These are phyloP conservation scores for Macropis europaea DNA, from an alignment of 2,888 invertebrate genomes.

Conservation along the genomic window DNA sequence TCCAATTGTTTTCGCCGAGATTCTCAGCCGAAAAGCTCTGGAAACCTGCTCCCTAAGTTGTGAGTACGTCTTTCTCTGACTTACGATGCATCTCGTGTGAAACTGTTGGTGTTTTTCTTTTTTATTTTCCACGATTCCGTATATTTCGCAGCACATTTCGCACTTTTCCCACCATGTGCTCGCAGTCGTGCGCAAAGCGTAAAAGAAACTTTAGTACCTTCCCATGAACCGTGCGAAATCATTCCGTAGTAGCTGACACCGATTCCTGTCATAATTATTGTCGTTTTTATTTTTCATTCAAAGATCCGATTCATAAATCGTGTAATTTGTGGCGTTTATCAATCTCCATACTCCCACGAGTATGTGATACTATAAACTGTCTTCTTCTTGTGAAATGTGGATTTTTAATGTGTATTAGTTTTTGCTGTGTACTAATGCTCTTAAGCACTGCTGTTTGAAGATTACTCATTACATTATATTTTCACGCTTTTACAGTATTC, in stretches of 20 bases:
- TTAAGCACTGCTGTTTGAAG: not conserved
- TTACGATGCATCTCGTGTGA: constrained; percentile 19
- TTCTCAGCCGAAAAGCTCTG: constrained; percentile 16
- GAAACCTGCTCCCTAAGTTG: constrained; percentile 23
- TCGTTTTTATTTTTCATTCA: constrained; percentile 7
- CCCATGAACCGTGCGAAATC: not conserved
- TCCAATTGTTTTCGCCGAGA: constrained; percentile 9
- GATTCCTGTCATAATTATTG: constrained; percentile 12
- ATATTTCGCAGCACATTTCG: constrained; percentile 25
- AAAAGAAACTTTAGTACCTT: constrained; percentile 1
- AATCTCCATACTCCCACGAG: not conserved
- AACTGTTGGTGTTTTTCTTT: constrained; percentile 37
- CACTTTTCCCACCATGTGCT: constrained; percentile 1
- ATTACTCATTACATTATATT: not conserved
- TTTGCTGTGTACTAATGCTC: not conserved
- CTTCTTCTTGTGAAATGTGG: not conserved
- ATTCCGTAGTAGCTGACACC: not conserved
- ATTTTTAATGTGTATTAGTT: not conserved
- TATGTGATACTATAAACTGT: no score
- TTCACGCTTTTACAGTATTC: not conserved
- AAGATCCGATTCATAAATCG: not conserved
- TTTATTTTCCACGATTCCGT: constrained; percentile 27
- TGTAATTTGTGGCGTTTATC: not conserved
- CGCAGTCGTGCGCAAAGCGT: not conserved
- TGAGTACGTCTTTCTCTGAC: constrained; percentile 42